Evolutionary conservation across 2,113 vertebrate genomes (phyloP), one percentile per base, ranked within the genome.

Genomic region (Grantiella picta): DNA sequence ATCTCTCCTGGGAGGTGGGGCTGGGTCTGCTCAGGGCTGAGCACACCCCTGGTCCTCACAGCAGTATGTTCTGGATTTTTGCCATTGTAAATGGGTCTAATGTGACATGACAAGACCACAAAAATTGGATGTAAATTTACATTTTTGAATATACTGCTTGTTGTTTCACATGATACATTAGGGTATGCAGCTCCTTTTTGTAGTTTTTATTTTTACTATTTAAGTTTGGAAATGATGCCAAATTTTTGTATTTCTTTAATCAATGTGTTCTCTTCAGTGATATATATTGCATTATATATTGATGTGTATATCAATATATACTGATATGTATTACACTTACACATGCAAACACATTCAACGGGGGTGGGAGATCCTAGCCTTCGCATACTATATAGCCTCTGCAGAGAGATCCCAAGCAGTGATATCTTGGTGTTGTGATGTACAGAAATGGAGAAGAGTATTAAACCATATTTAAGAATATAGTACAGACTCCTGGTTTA

Each of bases 391-490:
- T 98, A 97, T 98, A 98, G 97, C 98, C 97, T 98, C 98, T 98
- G 97, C 98, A 98, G 97, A 98, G 97, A 98, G 98, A 98, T 98
- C 98, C 97, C 98, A 97, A 98, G 98, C 97, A 98, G 98, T 98
- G 72, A 98, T 98, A 98, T 98, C 98, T 98, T 98, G 98, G 98
- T 98, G 98, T 98, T 98, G 98, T 98, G 98, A 98, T 98, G 98
- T 98, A 98, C 98, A 98, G 98, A 98, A 98, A 98, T 98, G 98
- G 98, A 98, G 98, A 98, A 98, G 98, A 98, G 98, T 98, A 98
- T 98, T 98, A 98, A 98, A 98, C 98, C 97, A 98, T 98, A 98
- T 98, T 98, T 98, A 98, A 98, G 98, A 98, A 98, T 98, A 98
- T 96, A 97, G 89, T 86, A 92, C 59, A 92, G 98, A 96, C 98